A percentile compares a stretch with the other conserved stretches of the same genome.
phyloP scores from a whole-genome alignment of 2,888 invertebrate genomes.

The Sicus ferrugineus region DNA sequence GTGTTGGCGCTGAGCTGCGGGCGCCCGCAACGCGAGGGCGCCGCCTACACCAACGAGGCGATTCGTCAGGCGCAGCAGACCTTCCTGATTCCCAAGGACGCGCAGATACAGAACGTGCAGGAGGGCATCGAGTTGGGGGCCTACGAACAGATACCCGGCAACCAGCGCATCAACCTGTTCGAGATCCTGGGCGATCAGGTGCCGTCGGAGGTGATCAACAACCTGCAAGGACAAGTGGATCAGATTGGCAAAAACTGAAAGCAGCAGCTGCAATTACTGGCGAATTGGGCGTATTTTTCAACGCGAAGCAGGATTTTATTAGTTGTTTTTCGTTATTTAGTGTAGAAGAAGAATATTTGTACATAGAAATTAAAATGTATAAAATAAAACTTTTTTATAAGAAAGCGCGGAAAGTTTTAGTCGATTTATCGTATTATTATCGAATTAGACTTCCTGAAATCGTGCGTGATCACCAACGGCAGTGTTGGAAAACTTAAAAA shows the following conservation, averaged over 20 bases:
- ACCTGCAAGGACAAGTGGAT: slow-evolving; percentile 85
- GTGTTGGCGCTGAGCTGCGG: slow-evolving; percentile 47
- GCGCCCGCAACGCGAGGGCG: slow-evolving; percentile 75
- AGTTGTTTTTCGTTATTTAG: slow-evolving; percentile 27
- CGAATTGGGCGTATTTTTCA: neutral
- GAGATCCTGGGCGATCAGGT: slow-evolving; percentile 86
- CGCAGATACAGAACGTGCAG: slow-evolving; percentile 85
- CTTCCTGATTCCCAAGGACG: slow-evolving; percentile 84
- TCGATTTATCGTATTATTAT: no score
- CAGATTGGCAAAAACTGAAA: slow-evolving; percentile 75
- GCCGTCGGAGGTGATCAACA: slow-evolving; percentile 87
- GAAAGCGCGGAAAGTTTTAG: no score
- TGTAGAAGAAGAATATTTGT: slow-evolving; percentile 14
- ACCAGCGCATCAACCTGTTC: slow-evolving; percentile 83
- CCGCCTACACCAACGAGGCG: slow-evolving; percentile 84
- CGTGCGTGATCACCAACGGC: no score
- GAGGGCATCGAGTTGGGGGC: slow-evolving; percentile 87
- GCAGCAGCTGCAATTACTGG: neutral
- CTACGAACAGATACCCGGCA: slow-evolving; percentile 85
- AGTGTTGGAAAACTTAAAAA: no score
- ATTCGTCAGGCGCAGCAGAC: slow-evolving; percentile 88
- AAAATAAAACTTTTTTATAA: no score
- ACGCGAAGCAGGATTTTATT: neutral
- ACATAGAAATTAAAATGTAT: no score
- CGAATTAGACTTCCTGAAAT: no score